Conservation (phyloP, 2,888 invertebrate genomes). For the Galerucella calmariensis region DNA sequence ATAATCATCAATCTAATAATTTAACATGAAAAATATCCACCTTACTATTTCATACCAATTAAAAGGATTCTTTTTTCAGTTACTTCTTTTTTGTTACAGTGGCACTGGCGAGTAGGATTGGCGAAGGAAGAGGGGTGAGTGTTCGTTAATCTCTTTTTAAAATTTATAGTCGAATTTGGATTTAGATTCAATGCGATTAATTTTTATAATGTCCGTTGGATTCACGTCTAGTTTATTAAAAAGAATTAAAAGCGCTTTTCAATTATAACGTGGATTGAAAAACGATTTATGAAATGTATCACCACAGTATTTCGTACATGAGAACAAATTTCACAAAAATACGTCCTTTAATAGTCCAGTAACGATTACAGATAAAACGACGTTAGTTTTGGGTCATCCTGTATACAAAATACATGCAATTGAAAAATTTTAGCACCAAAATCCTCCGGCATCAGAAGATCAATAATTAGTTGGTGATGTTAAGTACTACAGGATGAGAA, state of each 20-base stretch:
- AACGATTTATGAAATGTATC: background rate
- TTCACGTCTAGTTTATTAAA: background rate
- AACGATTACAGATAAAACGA: too few species aligned
- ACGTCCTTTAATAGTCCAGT: too few species aligned
- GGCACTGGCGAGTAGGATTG: slow-evolving; percentile 33
- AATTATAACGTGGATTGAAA: background rate
- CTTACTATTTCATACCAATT: slow-evolving; percentile 1
- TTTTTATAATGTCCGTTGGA: slow-evolving; percentile 8
- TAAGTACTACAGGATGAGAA: too few species aligned
- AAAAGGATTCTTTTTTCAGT: slow-evolving; percentile 26
- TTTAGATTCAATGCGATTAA: slow-evolving; percentile 13
- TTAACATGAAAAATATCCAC: background rate
- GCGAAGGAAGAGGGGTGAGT: slow-evolving; percentile 35
- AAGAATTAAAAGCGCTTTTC: background rate
- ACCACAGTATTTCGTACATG: too few species aligned
- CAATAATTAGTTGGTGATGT: too few species aligned
- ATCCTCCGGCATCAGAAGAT: too few species aligned
- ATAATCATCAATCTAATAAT: background rate
- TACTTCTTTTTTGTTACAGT: slow-evolving; percentile 37
- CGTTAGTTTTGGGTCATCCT: too few species aligned
- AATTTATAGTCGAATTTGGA: slow-evolving; percentile 13
- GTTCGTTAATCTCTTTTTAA: slow-evolving; percentile 17
- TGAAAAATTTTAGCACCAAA: too few species aligned
- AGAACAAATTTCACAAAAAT: too few species aligned
- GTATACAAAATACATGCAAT: too few species aligned